These are phyloP conservation scores for Aquatica leii DNA, from an alignment of 2,888 invertebrate genomes.

Conservation along the genomic window DNA sequence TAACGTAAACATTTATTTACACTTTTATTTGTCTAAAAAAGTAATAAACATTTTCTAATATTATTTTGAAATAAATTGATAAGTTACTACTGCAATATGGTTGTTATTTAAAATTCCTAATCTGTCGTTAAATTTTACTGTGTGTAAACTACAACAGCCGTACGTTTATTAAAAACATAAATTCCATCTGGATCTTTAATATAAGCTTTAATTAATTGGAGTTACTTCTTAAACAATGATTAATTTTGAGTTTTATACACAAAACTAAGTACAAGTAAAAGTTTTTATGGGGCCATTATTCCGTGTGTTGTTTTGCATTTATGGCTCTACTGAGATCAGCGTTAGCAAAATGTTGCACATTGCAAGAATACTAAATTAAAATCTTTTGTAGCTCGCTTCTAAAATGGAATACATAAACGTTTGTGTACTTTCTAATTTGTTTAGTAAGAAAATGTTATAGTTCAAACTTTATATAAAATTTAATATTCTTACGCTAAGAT, in stretches of 20 bases:
- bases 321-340: constrained; percentile 26
- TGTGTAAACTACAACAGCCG: constrained; percentile 32
- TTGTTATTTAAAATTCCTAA: constrained; percentile 40
- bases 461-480: too few species aligned
- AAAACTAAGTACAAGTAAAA: constrained; percentile 31
- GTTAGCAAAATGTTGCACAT: constrained; percentile 22
- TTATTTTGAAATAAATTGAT: too few species aligned
- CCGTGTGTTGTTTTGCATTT: constrained; percentile 39
- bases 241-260: constrained; percentile 32
- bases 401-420: too few species aligned
- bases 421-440: too few species aligned
- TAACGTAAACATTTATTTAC: too few species aligned
- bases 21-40: too few species aligned
- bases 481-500: too few species aligned
- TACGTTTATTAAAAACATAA: constrained; percentile 42
- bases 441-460: too few species aligned
- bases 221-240: constrained; percentile 37
- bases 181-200: constrained; percentile 39
- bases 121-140: constrained; percentile 39
- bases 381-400: too few species aligned
- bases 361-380: constrained; percentile 18
- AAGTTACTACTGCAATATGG: too few species aligned
- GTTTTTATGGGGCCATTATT: constrained; percentile 40
- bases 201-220: constrained; percentile 43
- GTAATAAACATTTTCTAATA: too few species aligned